phyloP scores from a whole-genome alignment of 2,113 vertebrate species.

The Motacilla alba region DNA sequence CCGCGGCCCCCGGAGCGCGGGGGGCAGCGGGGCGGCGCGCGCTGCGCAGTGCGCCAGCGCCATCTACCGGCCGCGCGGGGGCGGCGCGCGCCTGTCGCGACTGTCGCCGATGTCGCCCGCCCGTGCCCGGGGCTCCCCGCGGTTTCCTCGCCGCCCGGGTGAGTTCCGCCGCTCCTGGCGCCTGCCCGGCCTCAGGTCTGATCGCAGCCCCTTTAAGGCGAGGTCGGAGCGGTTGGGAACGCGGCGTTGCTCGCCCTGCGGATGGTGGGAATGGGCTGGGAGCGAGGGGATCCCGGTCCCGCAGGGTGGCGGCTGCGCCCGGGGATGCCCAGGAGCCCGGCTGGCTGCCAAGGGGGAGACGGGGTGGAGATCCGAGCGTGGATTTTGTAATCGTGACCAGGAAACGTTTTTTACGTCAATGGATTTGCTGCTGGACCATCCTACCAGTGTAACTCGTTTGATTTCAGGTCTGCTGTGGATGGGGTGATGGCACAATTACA shows the following conservation, averaged over 20 bases:
- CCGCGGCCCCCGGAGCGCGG: not conserved
- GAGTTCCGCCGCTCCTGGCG: not conserved
- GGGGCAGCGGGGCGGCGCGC: not conserved
- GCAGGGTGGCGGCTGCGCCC: accelerated
- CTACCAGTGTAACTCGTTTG: not conserved
- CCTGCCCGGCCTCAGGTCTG: accelerated
- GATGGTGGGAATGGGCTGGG: accelerated
- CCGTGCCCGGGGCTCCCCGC: accelerated
- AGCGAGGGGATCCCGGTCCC: accelerated
- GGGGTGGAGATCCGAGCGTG: not conserved
- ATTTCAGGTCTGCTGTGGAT: not conserved
- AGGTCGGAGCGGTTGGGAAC: accelerated
- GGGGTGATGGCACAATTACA: not conserved
- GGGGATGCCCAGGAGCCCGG: not conserved
- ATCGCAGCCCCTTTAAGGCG: accelerated
- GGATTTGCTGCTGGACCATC: not conserved
- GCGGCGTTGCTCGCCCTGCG: accelerated
- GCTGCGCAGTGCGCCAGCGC: constrained; percentile 66
- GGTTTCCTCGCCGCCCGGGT: accelerated
- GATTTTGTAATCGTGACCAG: accelerated
- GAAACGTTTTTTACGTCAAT: accelerated
- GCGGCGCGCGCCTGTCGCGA: not conserved
- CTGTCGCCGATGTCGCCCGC: not conserved
- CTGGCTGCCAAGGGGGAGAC: accelerated
- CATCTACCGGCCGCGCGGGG: constrained; percentile 56